Conservation (phyloP, 2,888 invertebrate species). For the Agriopis marginaria region DNA sequence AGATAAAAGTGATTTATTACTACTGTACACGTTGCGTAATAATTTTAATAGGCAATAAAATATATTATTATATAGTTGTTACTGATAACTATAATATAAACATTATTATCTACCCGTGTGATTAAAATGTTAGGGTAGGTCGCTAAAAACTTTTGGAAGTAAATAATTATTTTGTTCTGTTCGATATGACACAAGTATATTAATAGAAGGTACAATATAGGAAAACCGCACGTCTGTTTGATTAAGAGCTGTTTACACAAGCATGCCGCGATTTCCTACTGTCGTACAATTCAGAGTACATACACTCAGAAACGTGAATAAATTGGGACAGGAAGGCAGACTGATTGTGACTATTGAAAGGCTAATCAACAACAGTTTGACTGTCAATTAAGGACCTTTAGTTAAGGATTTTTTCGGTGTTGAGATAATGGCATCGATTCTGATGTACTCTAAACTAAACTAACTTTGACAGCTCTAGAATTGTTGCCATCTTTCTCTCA, state of each 20-base stretch:
- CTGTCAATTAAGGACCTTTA: not conserved
- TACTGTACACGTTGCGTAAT: not conserved
- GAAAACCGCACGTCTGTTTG: slow-evolving; percentile 18
- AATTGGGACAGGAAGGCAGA: slow-evolving; percentile 34
- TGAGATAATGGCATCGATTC: too few relatives aligned
- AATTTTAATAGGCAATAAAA: slow-evolving; percentile 3
- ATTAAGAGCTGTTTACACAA: slow-evolving; percentile 9
- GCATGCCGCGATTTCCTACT: slow-evolving; percentile 10
- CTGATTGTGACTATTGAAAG: slow-evolving; percentile 27
- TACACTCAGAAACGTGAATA: slow-evolving; percentile 34
- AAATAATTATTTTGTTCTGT: too few relatives aligned
- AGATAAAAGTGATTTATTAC: slow-evolving; percentile 13
- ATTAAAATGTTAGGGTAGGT: slow-evolving; percentile 4
- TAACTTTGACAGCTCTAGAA: too few relatives aligned
- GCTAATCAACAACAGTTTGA: not conserved
- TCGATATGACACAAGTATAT: not conserved
- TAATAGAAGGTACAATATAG: slow-evolving; percentile 29
- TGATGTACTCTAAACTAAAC: too few relatives aligned
- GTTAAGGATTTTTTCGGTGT: too few relatives aligned
- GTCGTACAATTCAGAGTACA: slow-evolving; percentile 20
- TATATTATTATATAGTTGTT: not conserved
- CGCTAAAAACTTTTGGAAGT: not conserved
- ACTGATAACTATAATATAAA: not conserved
- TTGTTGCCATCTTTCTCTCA: too few relatives aligned
- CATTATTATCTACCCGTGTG: not conserved